Evolutionary conservation across 2,113 vertebrate genomes (phyloP).

Genomic region (Limnothrissa miodon): DNA sequence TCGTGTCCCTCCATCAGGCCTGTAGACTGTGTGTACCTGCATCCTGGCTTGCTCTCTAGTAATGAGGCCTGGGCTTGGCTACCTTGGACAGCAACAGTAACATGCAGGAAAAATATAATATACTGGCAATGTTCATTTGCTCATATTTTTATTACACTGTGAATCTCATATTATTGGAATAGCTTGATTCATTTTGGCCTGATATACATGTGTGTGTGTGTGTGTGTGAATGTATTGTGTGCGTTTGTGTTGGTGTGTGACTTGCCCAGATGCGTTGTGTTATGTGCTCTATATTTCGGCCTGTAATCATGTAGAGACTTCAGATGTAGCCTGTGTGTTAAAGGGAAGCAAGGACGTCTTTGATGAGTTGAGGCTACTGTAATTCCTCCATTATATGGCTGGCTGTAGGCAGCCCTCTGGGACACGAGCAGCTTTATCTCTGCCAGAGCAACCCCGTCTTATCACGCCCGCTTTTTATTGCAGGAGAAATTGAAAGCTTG

Average conservation of each 20-base stretch:
- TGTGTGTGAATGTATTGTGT: not conserved
- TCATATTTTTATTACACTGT: too few relatives aligned
- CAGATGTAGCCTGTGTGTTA: not conserved
- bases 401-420: not conserved
- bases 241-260: not conserved
- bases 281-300: not conserved
- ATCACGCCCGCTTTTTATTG: slow-evolving; percentile 45
- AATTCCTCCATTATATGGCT: not conserved
- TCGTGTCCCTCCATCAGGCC: not conserved
- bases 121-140: not conserved
- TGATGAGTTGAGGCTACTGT: slow-evolving; percentile 14
- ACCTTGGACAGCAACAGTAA: not conserved
- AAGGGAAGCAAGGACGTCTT: not conserved
- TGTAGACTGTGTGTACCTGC: not conserved
- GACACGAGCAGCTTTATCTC: slow-evolving; percentile 31
- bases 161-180: too few relatives aligned
- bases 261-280: not conserved
- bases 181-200: too few relatives aligned
- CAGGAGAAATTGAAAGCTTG: slow-evolving; percentile 17
- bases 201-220: not conserved
- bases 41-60: not conserved
- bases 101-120: not conserved
- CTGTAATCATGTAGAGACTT: not conserved
- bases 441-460: slow-evolving; percentile 28
- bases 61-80: not conserved